Percentiles rank a stretch among this genome's conserved stretches.
These are phyloP conservation scores for Odocoileus virginianus DNA, from an alignment of 2,113 vertebrate species.

Conservation along the genomic window DNA sequence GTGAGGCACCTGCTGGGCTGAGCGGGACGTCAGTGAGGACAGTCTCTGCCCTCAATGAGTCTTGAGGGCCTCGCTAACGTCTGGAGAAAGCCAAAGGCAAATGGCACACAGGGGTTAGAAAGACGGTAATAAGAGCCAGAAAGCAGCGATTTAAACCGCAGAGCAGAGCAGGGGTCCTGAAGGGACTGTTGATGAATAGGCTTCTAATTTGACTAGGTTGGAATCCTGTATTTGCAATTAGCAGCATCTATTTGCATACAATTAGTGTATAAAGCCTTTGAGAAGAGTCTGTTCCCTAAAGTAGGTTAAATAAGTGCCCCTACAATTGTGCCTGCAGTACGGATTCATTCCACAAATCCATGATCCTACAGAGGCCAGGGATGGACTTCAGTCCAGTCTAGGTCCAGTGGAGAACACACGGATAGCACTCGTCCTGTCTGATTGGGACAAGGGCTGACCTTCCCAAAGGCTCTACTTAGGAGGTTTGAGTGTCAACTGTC, in stretches of 20 bases:
- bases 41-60: background rate
- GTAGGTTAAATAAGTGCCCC: slow-evolving; percentile 2
- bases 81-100: background rate
- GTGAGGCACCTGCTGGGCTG: background rate
- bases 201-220: slow-evolving; percentile 58
- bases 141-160: background rate
- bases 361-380: background rate
- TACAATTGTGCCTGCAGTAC: background rate
- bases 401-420: background rate
- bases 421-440: too few relatives aligned
- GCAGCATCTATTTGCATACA: slow-evolving; percentile 57
- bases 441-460: background rate
- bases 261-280: slow-evolving; percentile 49
- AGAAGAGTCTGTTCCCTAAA: slow-evolving; percentile 50
- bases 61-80: background rate
- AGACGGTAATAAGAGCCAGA: background rate
- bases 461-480: background rate
- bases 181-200: slow-evolving; percentile 38
- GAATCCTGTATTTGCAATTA: slow-evolving; percentile 50
- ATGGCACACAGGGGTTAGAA: background rate
- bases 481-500: background rate
- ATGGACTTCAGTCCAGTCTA: background rate
- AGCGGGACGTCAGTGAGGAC: background rate
- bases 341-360: background rate
- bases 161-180: background rate